phyloP scores from a whole-genome alignment of 2,888 invertebrate genomes.

The Slavum lentiscoides region DNA sequence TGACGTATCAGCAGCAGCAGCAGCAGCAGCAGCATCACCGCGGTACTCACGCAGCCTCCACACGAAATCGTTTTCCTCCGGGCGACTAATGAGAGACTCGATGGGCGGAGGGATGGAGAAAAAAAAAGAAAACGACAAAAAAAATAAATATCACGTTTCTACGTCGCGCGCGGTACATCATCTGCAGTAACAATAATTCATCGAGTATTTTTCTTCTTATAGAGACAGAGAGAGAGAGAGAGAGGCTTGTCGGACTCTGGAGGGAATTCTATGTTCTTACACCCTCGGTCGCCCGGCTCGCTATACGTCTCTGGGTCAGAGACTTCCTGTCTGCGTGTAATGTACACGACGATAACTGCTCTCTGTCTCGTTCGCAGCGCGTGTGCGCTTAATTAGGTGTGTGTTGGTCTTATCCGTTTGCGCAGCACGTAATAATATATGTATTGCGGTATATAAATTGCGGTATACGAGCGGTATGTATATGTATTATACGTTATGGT shows the following conservation, averaged over 20 bases:
- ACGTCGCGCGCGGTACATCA: neutral
- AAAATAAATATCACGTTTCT: conserved; percentile 36
- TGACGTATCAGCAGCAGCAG: too few species aligned
- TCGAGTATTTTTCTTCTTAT: neutral
- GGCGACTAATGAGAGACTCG: conserved; percentile 18
- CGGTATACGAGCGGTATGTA: too few species aligned
- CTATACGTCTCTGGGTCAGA: conserved; percentile 27
- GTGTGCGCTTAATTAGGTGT: conserved; percentile 40
- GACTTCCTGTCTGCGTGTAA: conserved; percentile 48
- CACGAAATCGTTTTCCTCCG: neutral
- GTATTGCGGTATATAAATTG: too few species aligned
- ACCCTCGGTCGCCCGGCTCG: conserved; percentile 4
- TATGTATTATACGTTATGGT: too few species aligned
- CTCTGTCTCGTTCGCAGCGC: too few species aligned
- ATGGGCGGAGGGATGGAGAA: neutral
- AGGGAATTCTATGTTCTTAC: conserved; percentile 16
- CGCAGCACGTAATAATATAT: too few species aligned
- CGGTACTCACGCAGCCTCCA: neutral
- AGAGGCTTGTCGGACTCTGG: conserved; percentile 16
- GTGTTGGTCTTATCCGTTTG: neutral
- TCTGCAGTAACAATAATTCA: conserved; percentile 11
- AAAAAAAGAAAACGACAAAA: neutral
- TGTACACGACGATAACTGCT: neutral
- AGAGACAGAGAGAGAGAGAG: too few species aligned
- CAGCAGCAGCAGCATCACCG: too few species aligned